Base-by-base conservation (phyloP, 1,140 invertebrate genomes). In the Melitaea cinxia region DNA sequence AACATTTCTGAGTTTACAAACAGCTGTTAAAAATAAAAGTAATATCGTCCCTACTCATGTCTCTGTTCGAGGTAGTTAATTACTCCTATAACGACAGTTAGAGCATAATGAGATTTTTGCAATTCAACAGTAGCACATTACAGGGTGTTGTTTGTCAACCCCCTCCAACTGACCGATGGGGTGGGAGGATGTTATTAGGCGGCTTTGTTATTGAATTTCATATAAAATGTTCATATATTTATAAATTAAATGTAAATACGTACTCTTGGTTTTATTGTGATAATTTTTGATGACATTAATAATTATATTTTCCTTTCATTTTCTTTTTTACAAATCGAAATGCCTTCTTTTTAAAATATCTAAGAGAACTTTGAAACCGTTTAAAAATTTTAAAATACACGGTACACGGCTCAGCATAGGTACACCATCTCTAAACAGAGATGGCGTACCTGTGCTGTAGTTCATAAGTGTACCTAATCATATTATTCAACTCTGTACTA, bases 91-190 rank as follows among this genome's bases (percentile, higher is more conserved):
- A 89, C 84, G 86, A 87, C 86, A 85, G 86, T 89, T 89, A 89
- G 86, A 86, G 75, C 75, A 86, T 87, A 89, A 89, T 89, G 86
- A 89, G 86, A 89, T 89, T 89, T 89, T 89, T 89, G 86, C 86
- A 87, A 89, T 89, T 89, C 86, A 86, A 86, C 85, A 85, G 84
- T 85, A 86, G 78, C 79, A 82, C 83, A 85, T 86, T 86, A 88
- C 80, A 77, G 85, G 78, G 80, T 72, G 78, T 72, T 81, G 82
- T 87, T 80, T 80, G 83, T 88, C 80, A 84, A 72, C 77, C 73
- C 70, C 72, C 74, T 19, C 65, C 60, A 54, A 56, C 33, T 74
- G 70, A 75, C 72, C 78, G 68, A 65, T 42, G 39, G 15, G 33
- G 47, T 47, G 42, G 65, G 30, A 59, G 56, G 82, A 70, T 72